These are phyloP conservation scores for Pammene aurita DNA, from an alignment of 2,888 invertebrate genomes.

Conservation along the genomic window DNA sequence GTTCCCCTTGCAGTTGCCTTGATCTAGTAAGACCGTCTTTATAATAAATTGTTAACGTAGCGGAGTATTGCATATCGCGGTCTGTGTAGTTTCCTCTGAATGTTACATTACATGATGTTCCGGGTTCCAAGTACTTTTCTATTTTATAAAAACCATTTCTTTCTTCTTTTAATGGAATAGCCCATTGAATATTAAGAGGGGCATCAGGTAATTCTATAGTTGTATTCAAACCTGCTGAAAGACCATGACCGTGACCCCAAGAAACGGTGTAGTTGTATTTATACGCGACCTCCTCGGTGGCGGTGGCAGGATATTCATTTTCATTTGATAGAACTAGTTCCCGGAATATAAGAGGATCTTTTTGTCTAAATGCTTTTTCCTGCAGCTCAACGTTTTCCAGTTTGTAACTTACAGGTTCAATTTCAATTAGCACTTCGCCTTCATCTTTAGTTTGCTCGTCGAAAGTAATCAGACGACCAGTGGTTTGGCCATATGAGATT, in stretches of 20 bases:
- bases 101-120: conserved; percentile 92
- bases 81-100: conserved; percentile 88
- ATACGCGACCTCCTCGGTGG: conserved; percentile 89
- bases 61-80: conserved; percentile 89
- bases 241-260: conserved; percentile 91
- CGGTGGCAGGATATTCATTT: conserved; percentile 82
- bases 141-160: conserved; percentile 84
- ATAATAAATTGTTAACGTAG: conserved; percentile 87
- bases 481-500: conserved; percentile 85
- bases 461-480: conserved; percentile 88
- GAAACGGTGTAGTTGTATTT: conserved; percentile 87
- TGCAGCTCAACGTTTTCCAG: conserved; percentile 86
- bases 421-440: conserved; percentile 91
- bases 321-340: conserved; percentile 80
- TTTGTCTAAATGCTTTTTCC: conserved; percentile 74
- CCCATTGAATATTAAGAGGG: conserved; percentile 87
- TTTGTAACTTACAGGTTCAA: conserved; percentile 90
- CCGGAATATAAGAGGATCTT: conserved; percentile 80
- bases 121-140: conserved; percentile 87
- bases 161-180: conserved; percentile 81
- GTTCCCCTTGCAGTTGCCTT: conserved; percentile 85
- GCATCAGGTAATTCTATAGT: conserved; percentile 84
- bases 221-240: conserved; percentile 87
- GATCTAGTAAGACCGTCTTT: conserved; percentile 84
- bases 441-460: conserved; percentile 82